Evolutionary conservation across 2,888 invertebrate species (phyloP).

Genomic region (Synergus laeviventris): DNA sequence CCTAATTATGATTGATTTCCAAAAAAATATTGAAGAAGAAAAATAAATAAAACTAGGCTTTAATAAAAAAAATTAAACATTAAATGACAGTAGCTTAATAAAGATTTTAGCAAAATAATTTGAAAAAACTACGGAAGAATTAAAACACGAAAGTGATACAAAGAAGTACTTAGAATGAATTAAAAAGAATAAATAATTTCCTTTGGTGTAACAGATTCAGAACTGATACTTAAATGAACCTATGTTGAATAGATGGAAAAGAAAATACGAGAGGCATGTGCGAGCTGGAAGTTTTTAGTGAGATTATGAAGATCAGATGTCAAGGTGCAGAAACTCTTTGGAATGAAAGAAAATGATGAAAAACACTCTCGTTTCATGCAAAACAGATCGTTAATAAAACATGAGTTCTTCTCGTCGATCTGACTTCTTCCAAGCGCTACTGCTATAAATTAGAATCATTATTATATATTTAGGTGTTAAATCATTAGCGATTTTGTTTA

Average conservation of each 20-base stretch:
- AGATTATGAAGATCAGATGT: conserved; percentile 58
- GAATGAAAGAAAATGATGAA: conserved; percentile 53
- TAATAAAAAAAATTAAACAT: not conserved
- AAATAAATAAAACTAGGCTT: not conserved
- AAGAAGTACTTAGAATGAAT: not conserved
- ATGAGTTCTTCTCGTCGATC: conserved; percentile 27
- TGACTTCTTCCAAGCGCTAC: not conserved
- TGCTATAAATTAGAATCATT: not conserved
- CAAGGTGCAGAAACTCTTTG: conserved; percentile 58
- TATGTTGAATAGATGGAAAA: conserved; percentile 38
- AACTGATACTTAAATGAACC: conserved; percentile 14
- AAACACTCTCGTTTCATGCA: conserved; percentile 42
- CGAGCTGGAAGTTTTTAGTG: conserved; percentile 53
- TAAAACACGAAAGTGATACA: not conserved
- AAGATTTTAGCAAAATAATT: not conserved
- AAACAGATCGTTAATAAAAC: conserved; percentile 45
- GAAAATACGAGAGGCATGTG: conserved; percentile 33
- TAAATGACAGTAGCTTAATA: not conserved
- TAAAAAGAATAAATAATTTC: conserved; percentile 8
- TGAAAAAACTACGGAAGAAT: not conserved
- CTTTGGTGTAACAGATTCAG: not conserved
- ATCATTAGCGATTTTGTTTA: not conserved
- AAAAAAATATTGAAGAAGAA: not conserved
- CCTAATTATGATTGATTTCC: not conserved
- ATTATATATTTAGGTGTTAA: not conserved